Conservation (phyloP, 2,888 invertebrate genomes). For the Lagria hirta region DNA sequence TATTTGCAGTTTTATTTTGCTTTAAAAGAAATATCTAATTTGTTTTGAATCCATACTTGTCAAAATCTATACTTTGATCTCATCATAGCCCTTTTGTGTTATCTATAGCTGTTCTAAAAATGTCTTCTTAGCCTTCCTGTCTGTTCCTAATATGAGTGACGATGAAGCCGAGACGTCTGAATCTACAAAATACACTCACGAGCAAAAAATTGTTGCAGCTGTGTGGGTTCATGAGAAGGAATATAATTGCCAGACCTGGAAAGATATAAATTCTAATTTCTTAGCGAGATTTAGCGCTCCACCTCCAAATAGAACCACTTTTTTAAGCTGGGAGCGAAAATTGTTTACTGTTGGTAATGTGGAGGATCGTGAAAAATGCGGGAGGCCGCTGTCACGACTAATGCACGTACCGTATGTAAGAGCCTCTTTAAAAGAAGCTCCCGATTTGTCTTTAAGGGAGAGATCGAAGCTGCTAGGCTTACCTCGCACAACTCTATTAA, state of each 20-base stretch:
- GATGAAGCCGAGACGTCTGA: conserved; percentile 19
- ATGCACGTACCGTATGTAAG: conserved; percentile 50
- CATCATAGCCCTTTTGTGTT: not conserved
- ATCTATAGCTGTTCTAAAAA: conserved; percentile 42
- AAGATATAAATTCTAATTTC: conserved; percentile 54
- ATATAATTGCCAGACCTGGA: conserved; percentile 47
- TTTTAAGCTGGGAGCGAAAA: conserved; percentile 35
- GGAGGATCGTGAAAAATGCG: conserved; percentile 52
- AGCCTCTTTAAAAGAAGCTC: conserved; percentile 49
- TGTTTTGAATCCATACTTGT: conserved; percentile 3
- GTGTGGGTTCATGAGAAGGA: conserved; percentile 58
- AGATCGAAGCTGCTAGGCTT: conserved; percentile 51
- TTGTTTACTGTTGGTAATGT: conserved; percentile 47
- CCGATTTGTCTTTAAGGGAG: conserved; percentile 53
- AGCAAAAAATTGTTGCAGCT: conserved; percentile 55
- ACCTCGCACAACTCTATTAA: conserved; percentile 52
- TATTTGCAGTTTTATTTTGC: too few relatives aligned
- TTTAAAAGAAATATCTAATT: too few relatives aligned
- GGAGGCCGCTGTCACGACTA: conserved; percentile 48
- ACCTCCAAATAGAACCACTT: conserved; percentile 47
- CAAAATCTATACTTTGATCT: conserved; percentile 18
- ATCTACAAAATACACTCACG: conserved; percentile 44
- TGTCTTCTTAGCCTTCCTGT: too few relatives aligned
- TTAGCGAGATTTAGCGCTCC: conserved; percentile 51
- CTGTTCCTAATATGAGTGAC: conserved; percentile 24